Evolutionary conservation across 1,140 invertebrate genomes (phyloP).

Genomic region (Eulimnadia texana): DNA sequence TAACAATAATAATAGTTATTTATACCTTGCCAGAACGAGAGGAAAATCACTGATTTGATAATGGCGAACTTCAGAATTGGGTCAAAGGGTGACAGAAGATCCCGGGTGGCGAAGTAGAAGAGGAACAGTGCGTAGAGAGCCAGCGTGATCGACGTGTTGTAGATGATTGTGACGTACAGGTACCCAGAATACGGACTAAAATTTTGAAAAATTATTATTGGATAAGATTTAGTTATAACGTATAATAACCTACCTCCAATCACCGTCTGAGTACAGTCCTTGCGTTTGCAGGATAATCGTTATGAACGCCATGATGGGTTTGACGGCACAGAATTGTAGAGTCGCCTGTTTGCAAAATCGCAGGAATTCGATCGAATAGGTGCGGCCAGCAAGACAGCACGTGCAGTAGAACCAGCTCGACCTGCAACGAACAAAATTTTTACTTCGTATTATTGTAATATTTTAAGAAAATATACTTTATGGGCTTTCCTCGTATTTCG

Average conservation of each 20-base stretch:
- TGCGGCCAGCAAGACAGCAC: conserved; percentile 88
- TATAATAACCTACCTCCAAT: conserved; percentile 61
- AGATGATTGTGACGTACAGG: conserved; percentile 94
- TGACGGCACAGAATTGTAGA: conserved; percentile 95
- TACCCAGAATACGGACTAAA: conserved; percentile 76
- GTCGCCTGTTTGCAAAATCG: conserved; percentile 99
- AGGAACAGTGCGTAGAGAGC: conserved; percentile 94
- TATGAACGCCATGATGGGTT: conserved; percentile 94
- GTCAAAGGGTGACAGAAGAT: conserved; percentile 89
- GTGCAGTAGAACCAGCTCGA: conserved; percentile 90
- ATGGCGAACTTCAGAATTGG: conserved; percentile 98
- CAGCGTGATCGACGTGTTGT: conserved; percentile 93
- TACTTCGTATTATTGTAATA: too few species aligned
- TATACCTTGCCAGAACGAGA: conserved; percentile 99
- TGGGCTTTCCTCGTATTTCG: conserved; percentile 93
- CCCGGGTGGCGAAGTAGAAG: conserved; percentile 94
- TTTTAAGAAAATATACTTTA: too few species aligned
- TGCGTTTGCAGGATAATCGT: conserved; percentile 92
- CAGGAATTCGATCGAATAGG: conserved; percentile 96
- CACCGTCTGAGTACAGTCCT: conserved; percentile 73
- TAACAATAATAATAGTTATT: conserved; percentile 30
- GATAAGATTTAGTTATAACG: conserved; percentile 15
- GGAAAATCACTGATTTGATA: conserved; percentile 97
- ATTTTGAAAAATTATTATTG: not conserved
- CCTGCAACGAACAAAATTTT: conserved; percentile 40